These are phyloP conservation scores for Podargus strigoides DNA, from an alignment of 2,797 vertebrate species.

Conservation along the genomic window DNA sequence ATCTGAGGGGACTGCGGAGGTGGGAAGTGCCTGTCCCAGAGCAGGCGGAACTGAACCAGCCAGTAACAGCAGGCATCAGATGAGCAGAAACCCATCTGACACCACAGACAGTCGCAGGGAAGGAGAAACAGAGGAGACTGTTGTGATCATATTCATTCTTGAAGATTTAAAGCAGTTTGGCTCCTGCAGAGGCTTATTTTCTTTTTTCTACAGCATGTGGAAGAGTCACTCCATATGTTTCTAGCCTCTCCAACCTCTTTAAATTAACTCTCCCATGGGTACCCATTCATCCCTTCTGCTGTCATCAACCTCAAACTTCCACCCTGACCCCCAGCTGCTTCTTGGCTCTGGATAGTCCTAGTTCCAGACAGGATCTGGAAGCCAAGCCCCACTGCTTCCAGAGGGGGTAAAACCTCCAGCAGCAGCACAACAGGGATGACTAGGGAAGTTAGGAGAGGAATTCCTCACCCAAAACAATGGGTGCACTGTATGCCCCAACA, in stretches of 20 bases:
- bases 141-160: slow-evolving; percentile 20
- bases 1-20: neutral
- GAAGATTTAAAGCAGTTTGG: neutral
- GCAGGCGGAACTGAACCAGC: neutral
- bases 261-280: neutral
- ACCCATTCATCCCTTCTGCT: neutral
- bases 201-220: neutral
- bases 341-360: neutral
- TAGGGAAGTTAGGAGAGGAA: neutral
- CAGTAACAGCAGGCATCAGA: neutral
- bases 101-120: neutral
- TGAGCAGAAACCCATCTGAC: neutral
- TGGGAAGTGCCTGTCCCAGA: neutral
- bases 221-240: neutral
- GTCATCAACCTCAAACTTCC: neutral
- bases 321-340: neutral
- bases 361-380: neutral
- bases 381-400: neutral
- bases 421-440: neutral
- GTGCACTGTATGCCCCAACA: neutral
- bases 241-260: neutral
- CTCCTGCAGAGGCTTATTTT: neutral
- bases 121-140: neutral
- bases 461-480: neutral
- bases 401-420: neutral